Evolutionary conservation across 2,888 invertebrate species (phyloP).

Genomic region (Doris montereyensis): DNA sequence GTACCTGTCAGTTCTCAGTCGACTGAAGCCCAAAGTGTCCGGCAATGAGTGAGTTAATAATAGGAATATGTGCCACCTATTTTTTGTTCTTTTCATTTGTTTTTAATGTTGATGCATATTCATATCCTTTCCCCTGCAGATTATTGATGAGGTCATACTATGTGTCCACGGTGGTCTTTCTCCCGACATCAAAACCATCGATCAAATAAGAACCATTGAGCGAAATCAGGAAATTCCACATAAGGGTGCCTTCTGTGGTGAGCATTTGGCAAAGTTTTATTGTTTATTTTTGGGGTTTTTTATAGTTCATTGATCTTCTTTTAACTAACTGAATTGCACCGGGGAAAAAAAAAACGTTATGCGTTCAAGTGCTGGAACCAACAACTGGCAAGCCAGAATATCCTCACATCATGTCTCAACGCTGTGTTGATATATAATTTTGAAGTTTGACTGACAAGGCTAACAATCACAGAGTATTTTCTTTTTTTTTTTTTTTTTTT

Average conservation of each 20-base stretch:
- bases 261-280: background rate
- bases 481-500: no score
- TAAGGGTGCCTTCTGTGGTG: constrained; percentile 88
- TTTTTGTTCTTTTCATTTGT: background rate
- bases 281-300: background rate
- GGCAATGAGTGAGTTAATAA: no score
- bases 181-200: constrained; percentile 95
- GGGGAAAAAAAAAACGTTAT: no score
- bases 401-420: no score
- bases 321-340: no score
- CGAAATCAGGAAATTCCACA: constrained; percentile 98
- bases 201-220: constrained; percentile 95
- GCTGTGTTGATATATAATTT: no score
- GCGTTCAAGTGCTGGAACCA: no score
- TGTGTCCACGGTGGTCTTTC: constrained; percentile 99
- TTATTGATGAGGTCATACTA: constrained; percentile 96
- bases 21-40: no score
- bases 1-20: no score
- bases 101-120: background rate
- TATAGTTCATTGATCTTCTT: background rate
- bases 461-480: background rate
- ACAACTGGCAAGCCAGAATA: no score
- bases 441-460: background rate
- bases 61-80: no score
- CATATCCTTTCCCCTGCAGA: constrained; percentile 76